These are phyloP conservation scores for Tenthredo amoena DNA, from an alignment of 2,888 invertebrate species.

Conservation along the genomic window DNA sequence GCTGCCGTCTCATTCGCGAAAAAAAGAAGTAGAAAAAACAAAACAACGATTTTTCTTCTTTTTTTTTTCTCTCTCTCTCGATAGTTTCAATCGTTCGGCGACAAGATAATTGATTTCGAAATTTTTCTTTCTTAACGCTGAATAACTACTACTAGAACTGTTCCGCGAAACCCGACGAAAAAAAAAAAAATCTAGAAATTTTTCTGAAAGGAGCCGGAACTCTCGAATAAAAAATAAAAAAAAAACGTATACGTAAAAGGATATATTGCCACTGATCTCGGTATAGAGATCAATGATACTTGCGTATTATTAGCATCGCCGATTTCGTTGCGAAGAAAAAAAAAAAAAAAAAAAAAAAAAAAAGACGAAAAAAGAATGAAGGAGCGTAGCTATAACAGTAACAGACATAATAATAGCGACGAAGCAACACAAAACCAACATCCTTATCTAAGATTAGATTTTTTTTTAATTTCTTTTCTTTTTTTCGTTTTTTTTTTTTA, in stretches of 20 bases:
- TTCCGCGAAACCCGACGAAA: too few species aligned
- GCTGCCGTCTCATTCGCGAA: neutral
- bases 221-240: too few species aligned
- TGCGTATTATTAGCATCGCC: neutral
- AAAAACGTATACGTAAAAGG: too few species aligned
- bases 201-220: too few species aligned
- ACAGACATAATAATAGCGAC: constrained; percentile 15
- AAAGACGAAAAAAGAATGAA: neutral
- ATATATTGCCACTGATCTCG: too few species aligned
- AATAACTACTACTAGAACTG: too few species aligned
- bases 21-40: neutral
- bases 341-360: neutral
- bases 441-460: constrained; percentile 43
- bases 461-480: neutral
- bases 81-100: too few species aligned
- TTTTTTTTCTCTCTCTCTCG: too few species aligned
- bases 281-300: too few species aligned
- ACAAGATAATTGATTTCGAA: too few species aligned
- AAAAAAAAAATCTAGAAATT: too few species aligned
- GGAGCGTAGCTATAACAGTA: neutral
- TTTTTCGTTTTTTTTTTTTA: neutral
- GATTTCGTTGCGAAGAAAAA: neutral
- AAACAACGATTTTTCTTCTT: neutral
- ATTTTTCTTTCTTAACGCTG: too few species aligned
- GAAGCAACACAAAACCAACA: constrained; percentile 39